phyloP scores from a whole-genome alignment of 2,888 invertebrate species.

The Bombylius major region DNA sequence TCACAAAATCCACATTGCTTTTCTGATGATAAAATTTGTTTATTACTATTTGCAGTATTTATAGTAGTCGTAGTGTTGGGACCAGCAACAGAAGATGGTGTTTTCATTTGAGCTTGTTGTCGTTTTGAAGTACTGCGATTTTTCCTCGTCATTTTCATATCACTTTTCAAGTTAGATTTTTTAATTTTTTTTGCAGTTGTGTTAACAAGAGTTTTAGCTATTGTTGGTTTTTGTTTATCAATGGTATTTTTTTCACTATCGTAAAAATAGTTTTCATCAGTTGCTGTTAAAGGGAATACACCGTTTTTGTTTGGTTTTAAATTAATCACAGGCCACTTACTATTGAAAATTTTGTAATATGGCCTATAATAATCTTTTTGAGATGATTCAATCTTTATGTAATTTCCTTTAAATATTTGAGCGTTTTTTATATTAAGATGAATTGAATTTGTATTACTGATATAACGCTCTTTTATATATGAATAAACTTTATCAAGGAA shows the following conservation, averaged over 20 bases:
- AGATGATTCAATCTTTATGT: constrained; percentile 53
- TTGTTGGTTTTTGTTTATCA: background rate
- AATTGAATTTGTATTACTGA: constrained; percentile 19
- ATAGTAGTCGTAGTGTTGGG: constrained; percentile 19
- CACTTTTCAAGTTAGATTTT: background rate
- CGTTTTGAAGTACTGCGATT: constrained; percentile 21
- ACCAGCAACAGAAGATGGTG: constrained; percentile 12
- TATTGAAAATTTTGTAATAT: constrained; percentile 31
- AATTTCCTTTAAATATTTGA: constrained; percentile 51
- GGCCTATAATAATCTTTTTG: constrained; percentile 29
- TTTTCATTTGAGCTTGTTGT: constrained; percentile 3
- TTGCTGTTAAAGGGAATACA: background rate
- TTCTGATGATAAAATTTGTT: constrained; percentile 22
- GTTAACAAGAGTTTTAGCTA: background rate
- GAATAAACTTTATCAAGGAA: constrained; percentile 55
- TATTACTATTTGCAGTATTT: constrained; percentile 7
- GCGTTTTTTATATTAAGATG: constrained; percentile 31
- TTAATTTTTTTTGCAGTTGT: background rate
- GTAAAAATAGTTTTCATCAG: background rate
- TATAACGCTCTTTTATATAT: constrained; percentile 33
- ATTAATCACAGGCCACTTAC: constrained; percentile 34
- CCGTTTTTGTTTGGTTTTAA: constrained; percentile 11
- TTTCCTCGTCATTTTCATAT: constrained; percentile 29
- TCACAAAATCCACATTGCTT: constrained; percentile 60
- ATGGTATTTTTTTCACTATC: background rate